phyloP scores from a whole-genome alignment of 2,888 invertebrate species.

The Ectemnius continuus region DNA sequence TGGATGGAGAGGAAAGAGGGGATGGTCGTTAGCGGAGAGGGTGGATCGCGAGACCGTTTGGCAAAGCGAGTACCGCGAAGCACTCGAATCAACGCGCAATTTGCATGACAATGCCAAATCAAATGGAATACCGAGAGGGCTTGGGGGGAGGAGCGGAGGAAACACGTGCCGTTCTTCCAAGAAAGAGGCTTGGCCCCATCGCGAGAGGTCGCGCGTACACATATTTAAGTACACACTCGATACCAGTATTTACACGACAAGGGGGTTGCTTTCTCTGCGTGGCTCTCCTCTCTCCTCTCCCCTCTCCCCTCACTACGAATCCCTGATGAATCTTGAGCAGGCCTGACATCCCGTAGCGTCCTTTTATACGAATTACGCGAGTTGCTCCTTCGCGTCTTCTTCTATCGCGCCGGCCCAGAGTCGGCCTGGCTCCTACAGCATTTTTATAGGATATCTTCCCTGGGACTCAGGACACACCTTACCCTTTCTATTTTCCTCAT shows the following conservation, averaged over 20 bases:
- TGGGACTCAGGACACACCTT: too few relatives aligned
- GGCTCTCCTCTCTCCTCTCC: constrained; percentile 11
- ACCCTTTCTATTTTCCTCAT: too few relatives aligned
- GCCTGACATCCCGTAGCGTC: constrained; percentile 23
- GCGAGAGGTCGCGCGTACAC: constrained; percentile 15
- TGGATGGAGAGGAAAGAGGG: too few relatives aligned
- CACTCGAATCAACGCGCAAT: constrained; percentile 48
- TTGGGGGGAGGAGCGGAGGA: constrained; percentile 21
- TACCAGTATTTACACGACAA: constrained; percentile 41
- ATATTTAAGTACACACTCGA: constrained; percentile 44
- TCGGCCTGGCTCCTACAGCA: constrained; percentile 26
- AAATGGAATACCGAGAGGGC: constrained; percentile 37
- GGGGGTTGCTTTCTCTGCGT: constrained; percentile 47
- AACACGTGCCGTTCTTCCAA: constrained; percentile 29
- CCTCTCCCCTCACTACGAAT: constrained; percentile 10
- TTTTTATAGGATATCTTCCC: constrained; percentile 11
- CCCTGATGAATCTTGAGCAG: constrained; percentile 33
- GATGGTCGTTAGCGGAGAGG: too few relatives aligned
- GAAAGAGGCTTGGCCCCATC: constrained; percentile 52
- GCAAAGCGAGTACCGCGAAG: constrained; percentile 7
- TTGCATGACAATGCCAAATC: constrained; percentile 70
- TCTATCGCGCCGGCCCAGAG: too few relatives aligned
- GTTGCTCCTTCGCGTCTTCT: background rate
- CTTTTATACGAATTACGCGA: background rate
- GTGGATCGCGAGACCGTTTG: too few relatives aligned